Evolutionary conservation across 2,797 vertebrate genomes (phyloP).

Genomic region (Phrynocephalus guinanensis): DNA sequence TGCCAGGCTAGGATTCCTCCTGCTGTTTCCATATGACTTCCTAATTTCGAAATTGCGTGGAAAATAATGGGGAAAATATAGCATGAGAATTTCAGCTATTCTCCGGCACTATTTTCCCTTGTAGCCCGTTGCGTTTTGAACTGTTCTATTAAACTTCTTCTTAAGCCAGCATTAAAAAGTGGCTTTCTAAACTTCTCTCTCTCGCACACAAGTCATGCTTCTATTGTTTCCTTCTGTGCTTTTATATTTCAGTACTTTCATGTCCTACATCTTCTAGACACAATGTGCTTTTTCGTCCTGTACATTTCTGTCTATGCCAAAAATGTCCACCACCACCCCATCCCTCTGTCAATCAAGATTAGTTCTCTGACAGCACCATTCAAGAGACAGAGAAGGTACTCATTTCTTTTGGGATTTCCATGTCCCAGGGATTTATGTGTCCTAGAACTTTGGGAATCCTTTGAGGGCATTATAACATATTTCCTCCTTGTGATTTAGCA

Average conservation of each 20-base stretch:
- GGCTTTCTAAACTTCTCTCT: constrained; percentile 27
- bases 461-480: background rate
- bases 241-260: background rate
- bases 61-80: constrained; percentile 71
- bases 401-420: background rate
- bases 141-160: constrained; percentile 54
- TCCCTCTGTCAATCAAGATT: background rate
- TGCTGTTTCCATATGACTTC: constrained; percentile 71
- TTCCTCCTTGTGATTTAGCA: background rate
- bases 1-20: constrained; percentile 57
- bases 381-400: background rate
- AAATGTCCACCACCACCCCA: background rate
- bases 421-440: background rate
- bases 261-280: background rate
- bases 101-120: constrained; percentile 51
- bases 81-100: constrained; percentile 63
- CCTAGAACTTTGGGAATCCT: background rate
- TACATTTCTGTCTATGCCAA: background rate
- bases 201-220: constrained; percentile 46
- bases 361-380: background rate
- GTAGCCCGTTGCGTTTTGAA: constrained; percentile 31
- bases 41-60: constrained; percentile 73
- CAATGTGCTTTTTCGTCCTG: background rate
- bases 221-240: background rate
- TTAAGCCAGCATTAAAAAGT: constrained; percentile 42